Evolutionary conservation across 2,888 invertebrate genomes (phyloP), one percentile per base, ranked within the genome.

Genomic region (Eupithecia vulgata): DNA sequence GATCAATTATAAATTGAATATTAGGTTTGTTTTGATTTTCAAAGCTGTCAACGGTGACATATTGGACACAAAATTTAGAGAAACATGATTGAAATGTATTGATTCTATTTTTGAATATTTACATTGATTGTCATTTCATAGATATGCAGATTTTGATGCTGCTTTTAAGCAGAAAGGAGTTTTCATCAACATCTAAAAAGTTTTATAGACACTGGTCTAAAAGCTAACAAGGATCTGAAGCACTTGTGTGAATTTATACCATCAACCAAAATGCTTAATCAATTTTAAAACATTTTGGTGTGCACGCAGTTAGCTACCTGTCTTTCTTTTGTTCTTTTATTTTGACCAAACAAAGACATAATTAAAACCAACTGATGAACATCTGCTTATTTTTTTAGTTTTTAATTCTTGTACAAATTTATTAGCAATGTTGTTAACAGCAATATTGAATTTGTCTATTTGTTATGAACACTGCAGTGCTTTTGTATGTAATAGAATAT

Each of bases 41-140:
- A 86, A 85, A 85, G 84, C 88, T 92, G 93, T 91, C 91, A 93
- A 90, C 85, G 82, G 84, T 91, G 92, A 90, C 93, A 92, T 92
- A 84, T 83, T 90, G 83, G 80, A 83, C 83, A 90, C 86, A 86
- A 86, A 87, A 88, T 89, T 89, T 90, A 88, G 45, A 87, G 62
- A 64, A 64, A 34, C 5, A 37, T 37, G 62, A 35, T 85, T 88
- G 86, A 81, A 87, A 85, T 84, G 77, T 76, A 79, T 70, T 70
- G 68, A 59, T 80, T 80, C 79, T 70, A 70, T 77, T 77, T 80
- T 78, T 71, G 62, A 78, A 81, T 68, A 40, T 21, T 37, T 70
- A 45, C 67, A 72, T 72, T 64, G 21, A 12, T 67, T 74, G 30
- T 68, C 35, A 17, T 72, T 48, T 65, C 17, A 45, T 64, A 42